These are phyloP conservation scores for Rhagophthalmus giganteus DNA, from an alignment of 2,888 invertebrate species.

Conservation along the genomic window DNA sequence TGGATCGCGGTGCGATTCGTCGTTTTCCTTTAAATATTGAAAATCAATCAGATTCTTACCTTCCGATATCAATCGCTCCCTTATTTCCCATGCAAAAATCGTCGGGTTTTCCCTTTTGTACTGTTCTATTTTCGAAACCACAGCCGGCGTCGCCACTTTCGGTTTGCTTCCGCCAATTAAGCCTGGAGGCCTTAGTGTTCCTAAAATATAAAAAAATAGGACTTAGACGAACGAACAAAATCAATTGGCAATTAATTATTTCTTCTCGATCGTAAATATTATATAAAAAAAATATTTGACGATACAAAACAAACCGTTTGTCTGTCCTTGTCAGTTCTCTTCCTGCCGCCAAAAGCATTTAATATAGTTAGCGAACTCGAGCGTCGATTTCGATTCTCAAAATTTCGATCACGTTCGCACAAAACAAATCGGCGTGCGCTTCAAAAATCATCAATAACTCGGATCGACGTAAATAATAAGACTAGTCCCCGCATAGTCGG, in stretches of 20 bases:
- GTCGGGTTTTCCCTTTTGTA: conserved; percentile 98
- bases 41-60: conserved; percentile 62
- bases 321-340: no score
- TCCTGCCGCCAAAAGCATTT: not conserved
- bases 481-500: conserved; percentile 45
- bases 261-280: no score
- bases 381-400: conserved; percentile 6
- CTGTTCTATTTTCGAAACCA: conserved; percentile 96
- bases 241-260: no score
- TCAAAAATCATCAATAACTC: conserved; percentile 39
- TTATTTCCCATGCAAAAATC: conserved; percentile 98
- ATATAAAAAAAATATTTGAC: conserved; percentile 5
- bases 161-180: conserved; percentile 95
- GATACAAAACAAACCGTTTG: not conserved
- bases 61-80: conserved; percentile 94
- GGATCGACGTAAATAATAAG: conserved; percentile 38
- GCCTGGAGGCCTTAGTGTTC: conserved; percentile 85
- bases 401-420: conserved; percentile 41
- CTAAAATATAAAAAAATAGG: conserved; percentile 60
- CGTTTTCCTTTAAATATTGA: no score
- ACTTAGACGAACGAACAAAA: no score
- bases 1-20: no score
- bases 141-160: conserved; percentile 96
- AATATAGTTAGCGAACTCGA: not conserved
- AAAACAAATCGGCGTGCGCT: conserved; percentile 46